A percentile compares a stretch with the other conserved stretches of the same genome.
phyloP scores from a whole-genome alignment of 2,888 invertebrate species.

The Tinea semifulvella region DNA sequence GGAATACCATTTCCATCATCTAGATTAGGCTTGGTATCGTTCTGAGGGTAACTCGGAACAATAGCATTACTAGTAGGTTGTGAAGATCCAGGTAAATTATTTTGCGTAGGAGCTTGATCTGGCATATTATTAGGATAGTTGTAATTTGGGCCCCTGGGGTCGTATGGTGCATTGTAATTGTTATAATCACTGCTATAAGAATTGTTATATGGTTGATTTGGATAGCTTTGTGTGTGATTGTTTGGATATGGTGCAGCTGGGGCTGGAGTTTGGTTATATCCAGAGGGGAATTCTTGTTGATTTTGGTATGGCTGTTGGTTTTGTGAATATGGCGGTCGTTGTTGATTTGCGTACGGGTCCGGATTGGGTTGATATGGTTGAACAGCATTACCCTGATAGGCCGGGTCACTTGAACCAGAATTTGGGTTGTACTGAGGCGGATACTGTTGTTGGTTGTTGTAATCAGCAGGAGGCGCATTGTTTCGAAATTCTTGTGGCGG shows the following conservation, averaged over 20 bases:
- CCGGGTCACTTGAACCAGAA: slow-evolving; percentile 31
- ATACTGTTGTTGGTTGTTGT: slow-evolving; percentile 37
- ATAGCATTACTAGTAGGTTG: slow-evolving; percentile 26
- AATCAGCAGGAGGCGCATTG: slow-evolving; percentile 31
- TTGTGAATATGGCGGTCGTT: slow-evolving; percentile 29
- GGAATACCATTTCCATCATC: slow-evolving; percentile 21
- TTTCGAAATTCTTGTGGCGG: slow-evolving; percentile 39
- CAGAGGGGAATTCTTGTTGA: slow-evolving; percentile 37
- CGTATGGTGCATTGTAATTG: slow-evolving; percentile 39
- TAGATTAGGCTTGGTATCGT: slow-evolving; percentile 35
- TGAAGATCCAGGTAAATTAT: slow-evolving; percentile 14
- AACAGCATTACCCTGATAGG: slow-evolving; percentile 37
- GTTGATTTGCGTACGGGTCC: slow-evolving; percentile 37
- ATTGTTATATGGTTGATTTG: slow-evolving; percentile 39
- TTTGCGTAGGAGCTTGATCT: slow-evolving; percentile 24
- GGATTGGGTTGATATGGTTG: slow-evolving; percentile 42
- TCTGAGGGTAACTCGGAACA: slow-evolving; percentile 27
- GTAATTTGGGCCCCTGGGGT: slow-evolving; percentile 37
- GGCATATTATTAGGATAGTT: slow-evolving; percentile 37
- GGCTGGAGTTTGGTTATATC: too few relatives aligned
- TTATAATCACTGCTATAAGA: slow-evolving; percentile 29
- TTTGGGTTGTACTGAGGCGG: slow-evolving; percentile 36
- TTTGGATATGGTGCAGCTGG: slow-evolving; percentile 23
- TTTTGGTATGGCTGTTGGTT: slow-evolving; percentile 27
- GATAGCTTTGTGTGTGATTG: slow-evolving; percentile 16